Evolutionary conservation across 2,797 vertebrate genomes (phyloP), one percentile per base, ranked within the genome.

Genomic region (Mus caroli): DNA sequence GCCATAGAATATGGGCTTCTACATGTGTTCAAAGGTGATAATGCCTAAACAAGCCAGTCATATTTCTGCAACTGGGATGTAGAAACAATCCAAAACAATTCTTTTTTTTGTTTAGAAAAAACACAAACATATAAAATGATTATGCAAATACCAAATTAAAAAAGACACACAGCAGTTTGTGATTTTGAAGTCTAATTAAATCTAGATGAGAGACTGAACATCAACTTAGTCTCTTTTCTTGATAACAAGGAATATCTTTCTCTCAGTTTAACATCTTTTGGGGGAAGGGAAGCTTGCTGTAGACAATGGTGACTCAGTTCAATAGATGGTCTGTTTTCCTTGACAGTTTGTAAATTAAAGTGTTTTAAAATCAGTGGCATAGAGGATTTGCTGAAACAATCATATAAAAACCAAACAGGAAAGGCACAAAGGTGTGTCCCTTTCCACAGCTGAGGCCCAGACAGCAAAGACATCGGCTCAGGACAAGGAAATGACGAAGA

Each of bases 91-190:
- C 15, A 83, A 88, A 93, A 64, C 46, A 85, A 91, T 54, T 92
- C 62, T n/a, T 15, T 58, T 58, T 69, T 58, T 52, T 58, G 28
- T 13, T 64, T 64, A 14, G 10, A 46, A 1, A 1, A 82, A 20
- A 67, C 12, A 80, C 2, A 87, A 4, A 54, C 31, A 95, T 4
- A 52, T 17, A 37, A 82, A 95, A 78, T 91, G 46, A 92, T 84
- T 28, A 83, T 40, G 14, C 46, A 94, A 96, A 96, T 90, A 60
- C 10, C 71, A 84, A 95, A 88, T 85, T 56, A 92, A 60, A 50
- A 85, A 87, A 90, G 52, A 91, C 2, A 11, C 14, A 9, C 10
- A 60, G 24, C 14, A 17, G 28, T 86, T 19, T 88, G 56, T 89
- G 22, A 75, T 84, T 87, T 89, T 91, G 95, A 82, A 20, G 24